A percentile compares a stretch with the other conserved stretches of the same genome.
phyloP scores from a whole-genome alignment of 2,888 invertebrate genomes.

The Hyposoter didymator region DNA sequence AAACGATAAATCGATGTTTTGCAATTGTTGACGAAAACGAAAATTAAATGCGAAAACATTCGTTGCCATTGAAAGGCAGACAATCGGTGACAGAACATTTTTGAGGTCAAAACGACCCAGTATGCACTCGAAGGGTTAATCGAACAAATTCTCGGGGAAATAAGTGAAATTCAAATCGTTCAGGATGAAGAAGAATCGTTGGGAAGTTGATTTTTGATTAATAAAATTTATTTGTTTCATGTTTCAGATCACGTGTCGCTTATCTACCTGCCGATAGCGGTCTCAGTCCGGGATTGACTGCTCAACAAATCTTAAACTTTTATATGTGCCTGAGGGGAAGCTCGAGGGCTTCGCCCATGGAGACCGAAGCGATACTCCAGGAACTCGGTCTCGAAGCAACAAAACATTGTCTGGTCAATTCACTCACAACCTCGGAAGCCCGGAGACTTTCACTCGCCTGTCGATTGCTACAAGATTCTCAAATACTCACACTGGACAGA shows the following conservation, averaged over 20 bases:
- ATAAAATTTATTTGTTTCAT: conserved; percentile 9
- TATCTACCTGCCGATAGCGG: conserved; percentile 91
- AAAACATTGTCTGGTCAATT: conserved; percentile 92
- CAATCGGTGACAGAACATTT: no score
- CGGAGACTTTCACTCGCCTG: conserved; percentile 95
- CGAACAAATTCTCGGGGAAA: background rate
- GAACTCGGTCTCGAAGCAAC: conserved; percentile 96
- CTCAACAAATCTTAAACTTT: conserved; percentile 94
- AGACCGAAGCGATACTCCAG: conserved; percentile 93
- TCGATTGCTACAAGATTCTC: conserved; percentile 93
- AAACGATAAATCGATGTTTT: no score
- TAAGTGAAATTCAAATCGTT: background rate
- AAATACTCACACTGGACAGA: conserved; percentile 94
- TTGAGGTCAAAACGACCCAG: no score
- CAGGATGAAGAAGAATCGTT: background rate
- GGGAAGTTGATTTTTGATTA: background rate
- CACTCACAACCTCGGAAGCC: conserved; percentile 94
- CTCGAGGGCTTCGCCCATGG: conserved; percentile 87
- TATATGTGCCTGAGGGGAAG: conserved; percentile 91
- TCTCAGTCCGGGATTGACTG: conserved; percentile 94
- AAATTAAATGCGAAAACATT: no score
- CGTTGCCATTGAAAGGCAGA: no score
- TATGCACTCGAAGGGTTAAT: no score
- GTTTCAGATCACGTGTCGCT: conserved; percentile 88
- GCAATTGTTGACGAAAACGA: no score